Conservation (phyloP, 2,113 vertebrate genomes). For the Rutilus rutilus region DNA sequence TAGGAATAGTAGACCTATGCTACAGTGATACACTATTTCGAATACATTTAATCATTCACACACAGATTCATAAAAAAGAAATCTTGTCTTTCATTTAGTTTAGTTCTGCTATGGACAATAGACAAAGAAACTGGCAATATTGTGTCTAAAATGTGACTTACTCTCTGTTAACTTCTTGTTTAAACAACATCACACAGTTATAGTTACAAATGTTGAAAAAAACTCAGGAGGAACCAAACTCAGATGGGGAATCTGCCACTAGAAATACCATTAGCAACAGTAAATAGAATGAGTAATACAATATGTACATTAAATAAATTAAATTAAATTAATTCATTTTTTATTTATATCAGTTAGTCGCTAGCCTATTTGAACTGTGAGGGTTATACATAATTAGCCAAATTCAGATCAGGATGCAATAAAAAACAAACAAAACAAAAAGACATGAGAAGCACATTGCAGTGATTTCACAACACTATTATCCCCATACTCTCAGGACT, state of each 20-base stretch:
- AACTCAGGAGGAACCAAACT: too few species aligned
- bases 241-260: neutral
- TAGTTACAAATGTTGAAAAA: too few species aligned
- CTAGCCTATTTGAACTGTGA: neutral
- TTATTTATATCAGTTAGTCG: neutral
- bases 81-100: neutral
- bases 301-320: neutral
- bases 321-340: neutral
- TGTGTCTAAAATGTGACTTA: neutral
- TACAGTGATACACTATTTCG: neutral
- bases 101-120: neutral
- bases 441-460: neutral
- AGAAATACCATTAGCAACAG: neutral
- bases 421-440: neutral
- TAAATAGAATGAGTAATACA: neutral
- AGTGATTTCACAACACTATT: constrained; percentile 2
- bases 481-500: neutral
- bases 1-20: neutral
- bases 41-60: neutral
- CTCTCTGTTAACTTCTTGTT: neutral
- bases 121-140: neutral
- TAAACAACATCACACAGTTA: neutral
- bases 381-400: neutral
- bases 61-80: neutral
- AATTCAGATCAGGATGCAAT: neutral